Conservation (phyloP, 2,113 vertebrate genomes). For the Tupaia tana region DNA sequence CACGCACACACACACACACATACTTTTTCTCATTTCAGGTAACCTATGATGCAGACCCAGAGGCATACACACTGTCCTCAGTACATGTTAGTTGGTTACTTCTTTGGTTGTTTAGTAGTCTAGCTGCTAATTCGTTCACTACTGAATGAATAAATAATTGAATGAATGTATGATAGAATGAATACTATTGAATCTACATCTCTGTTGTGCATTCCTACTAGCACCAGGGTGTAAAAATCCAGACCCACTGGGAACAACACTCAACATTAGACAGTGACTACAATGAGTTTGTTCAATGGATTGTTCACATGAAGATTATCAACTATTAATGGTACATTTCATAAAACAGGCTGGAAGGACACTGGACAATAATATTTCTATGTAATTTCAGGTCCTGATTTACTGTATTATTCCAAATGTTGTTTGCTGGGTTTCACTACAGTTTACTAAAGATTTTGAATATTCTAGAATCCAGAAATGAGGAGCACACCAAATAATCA, state of each 20-base stretch:
- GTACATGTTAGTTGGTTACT: background rate
- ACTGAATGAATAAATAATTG: background rate
- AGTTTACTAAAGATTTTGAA: constrained; percentile 58
- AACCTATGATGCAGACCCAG: background rate
- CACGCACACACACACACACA: background rate
- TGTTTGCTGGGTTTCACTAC: constrained; percentile 61
- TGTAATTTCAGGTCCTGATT: constrained; percentile 28
- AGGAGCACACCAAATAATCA: constrained; percentile 69
- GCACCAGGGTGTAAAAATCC: background rate
- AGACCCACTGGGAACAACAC: background rate
- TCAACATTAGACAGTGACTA: background rate
- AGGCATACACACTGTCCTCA: background rate
- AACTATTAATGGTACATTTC: constrained; percentile 18
- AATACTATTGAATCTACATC: background rate
- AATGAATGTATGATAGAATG: background rate
- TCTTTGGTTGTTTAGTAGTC: background rate
- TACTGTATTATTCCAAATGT: constrained; percentile 69
- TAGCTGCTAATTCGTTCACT: background rate
- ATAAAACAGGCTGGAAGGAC: constrained; percentile 45
- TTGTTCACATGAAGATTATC: constrained; percentile 6
- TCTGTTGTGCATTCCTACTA: background rate
- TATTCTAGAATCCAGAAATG: constrained; percentile 66
- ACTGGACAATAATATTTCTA: constrained; percentile 37
- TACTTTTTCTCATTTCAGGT: background rate
- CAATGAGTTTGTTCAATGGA: background rate